Percentiles rank a stretch among this genome's conserved stretches.
These are phyloP conservation scores for Pseudolaguvia tuberculata DNA, from an alignment of 2,113 vertebrate species.

Conservation along the genomic window DNA sequence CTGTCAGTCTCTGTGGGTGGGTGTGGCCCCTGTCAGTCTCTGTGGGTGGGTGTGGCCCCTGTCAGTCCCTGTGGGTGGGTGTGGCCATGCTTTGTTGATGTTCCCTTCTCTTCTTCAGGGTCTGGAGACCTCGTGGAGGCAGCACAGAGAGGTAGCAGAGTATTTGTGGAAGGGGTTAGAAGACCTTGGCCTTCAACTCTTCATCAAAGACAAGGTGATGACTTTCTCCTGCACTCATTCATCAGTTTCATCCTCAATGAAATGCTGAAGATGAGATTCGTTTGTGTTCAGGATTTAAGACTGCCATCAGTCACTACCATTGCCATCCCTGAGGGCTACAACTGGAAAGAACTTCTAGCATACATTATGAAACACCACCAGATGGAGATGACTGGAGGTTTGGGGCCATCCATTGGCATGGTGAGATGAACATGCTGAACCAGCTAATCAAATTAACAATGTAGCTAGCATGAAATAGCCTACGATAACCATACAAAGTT, in stretches of 20 bases:
- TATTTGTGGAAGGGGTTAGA: slow-evolving; percentile 75
- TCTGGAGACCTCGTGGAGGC: slow-evolving; percentile 81
- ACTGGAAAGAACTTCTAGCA: slow-evolving; percentile 78
- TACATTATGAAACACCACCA: slow-evolving; percentile 78
- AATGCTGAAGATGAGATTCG: background rate
- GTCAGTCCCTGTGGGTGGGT: too few species aligned
- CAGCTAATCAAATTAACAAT: background rate
- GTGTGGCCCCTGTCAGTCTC: too few species aligned
- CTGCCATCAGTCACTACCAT: slow-evolving; percentile 89
- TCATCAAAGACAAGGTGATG: slow-evolving; percentile 81
- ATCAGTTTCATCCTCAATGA: background rate
- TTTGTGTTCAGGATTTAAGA: slow-evolving; percentile 64
- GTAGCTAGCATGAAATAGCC: background rate
- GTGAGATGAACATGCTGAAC: slow-evolving; percentile 59
- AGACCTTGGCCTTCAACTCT: slow-evolving; percentile 82
- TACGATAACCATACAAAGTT: background rate
- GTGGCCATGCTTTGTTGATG: background rate
- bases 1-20: too few species aligned
- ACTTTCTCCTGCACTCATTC: background rate
- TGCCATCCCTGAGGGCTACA: slow-evolving; percentile 75
- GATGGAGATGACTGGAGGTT: slow-evolving; percentile 85
- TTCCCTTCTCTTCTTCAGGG: slow-evolving; percentile 68
- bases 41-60: too few species aligned
- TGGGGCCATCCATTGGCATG: slow-evolving; percentile 84
- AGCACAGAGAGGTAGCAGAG: slow-evolving; percentile 69